Conservation (phyloP, 2,888 invertebrate species). For the Tetragnatha montana region DNA sequence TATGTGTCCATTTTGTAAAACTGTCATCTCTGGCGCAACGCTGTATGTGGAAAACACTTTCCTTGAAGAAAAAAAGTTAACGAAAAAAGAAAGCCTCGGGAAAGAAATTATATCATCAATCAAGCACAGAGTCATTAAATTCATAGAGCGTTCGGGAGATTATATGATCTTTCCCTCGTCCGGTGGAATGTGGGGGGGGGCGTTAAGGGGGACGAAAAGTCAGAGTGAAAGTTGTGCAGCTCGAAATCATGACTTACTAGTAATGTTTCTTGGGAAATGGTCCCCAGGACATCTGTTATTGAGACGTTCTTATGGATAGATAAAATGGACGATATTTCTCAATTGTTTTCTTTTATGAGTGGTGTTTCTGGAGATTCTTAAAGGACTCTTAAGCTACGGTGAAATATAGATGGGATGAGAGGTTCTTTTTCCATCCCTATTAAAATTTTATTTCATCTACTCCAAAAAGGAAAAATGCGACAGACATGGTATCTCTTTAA, state of each 20-base stretch:
- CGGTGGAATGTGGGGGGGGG: background rate
- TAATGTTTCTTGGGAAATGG: conserved; percentile 1
- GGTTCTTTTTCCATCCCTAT: too few species aligned
- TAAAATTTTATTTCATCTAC: too few species aligned
- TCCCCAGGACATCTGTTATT: background rate
- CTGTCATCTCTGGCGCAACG: conserved; percentile 10
- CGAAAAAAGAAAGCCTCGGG: conserved; percentile 20
- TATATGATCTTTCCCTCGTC: conserved; percentile 29
- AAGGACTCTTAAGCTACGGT: too few species aligned
- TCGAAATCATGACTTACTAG: background rate
- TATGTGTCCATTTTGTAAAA: conserved; percentile 12
- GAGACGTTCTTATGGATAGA: background rate
- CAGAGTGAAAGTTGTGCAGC: background rate
- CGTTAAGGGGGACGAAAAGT: background rate
- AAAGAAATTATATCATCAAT: conserved; percentile 48
- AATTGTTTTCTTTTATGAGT: background rate
- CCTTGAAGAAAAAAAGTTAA: conserved; percentile 7
- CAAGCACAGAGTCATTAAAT: conserved; percentile 46
- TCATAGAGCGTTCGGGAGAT: conserved; percentile 29
- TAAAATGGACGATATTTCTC: background rate
- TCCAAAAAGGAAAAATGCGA: too few species aligned
- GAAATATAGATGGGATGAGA: too few species aligned
- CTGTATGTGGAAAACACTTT: background rate
- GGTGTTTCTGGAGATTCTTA: background rate
- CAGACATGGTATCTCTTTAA: too few species aligned